A percentile compares a stretch with the other conserved stretches of the same genome.
These are phyloP conservation scores for Periophthalmus modestus DNA, from an alignment of 2,113 vertebrate genomes.

Conservation along the genomic window DNA sequence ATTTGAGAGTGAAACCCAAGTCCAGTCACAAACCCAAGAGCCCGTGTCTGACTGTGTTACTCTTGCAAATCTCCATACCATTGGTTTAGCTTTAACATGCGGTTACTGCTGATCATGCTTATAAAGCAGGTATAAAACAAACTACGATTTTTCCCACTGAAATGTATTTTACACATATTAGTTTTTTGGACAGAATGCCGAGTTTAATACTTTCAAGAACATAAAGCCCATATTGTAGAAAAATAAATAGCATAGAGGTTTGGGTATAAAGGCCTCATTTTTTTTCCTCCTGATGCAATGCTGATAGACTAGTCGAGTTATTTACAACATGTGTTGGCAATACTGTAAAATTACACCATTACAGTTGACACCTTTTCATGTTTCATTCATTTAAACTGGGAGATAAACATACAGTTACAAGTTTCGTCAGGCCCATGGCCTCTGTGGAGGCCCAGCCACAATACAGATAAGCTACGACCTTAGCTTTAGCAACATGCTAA, in stretches of 20 bases:
- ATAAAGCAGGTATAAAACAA: not conserved
- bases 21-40: not conserved
- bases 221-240: not conserved
- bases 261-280: not conserved
- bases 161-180: not conserved
- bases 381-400: not conserved
- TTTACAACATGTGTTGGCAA: not conserved
- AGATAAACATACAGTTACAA: not conserved
- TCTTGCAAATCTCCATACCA: not conserved
- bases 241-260: not conserved
- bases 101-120: not conserved
- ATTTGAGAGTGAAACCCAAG: too few species aligned
- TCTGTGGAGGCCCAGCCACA: conserved; percentile 42
- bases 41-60: not conserved
- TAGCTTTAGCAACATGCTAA: conserved; percentile 14
- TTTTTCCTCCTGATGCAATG: not conserved
- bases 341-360: too few species aligned
- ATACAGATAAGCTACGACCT: conserved; percentile 14
- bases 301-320: not conserved
- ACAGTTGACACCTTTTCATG: not conserved
- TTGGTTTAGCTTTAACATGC: not conserved
- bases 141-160: not conserved
- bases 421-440: too few species aligned
- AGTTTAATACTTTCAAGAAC: not conserved
- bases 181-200: not conserved